phyloP scores from a whole-genome alignment of 2,888 invertebrate genomes.

The Mythimna lalbum region DNA sequence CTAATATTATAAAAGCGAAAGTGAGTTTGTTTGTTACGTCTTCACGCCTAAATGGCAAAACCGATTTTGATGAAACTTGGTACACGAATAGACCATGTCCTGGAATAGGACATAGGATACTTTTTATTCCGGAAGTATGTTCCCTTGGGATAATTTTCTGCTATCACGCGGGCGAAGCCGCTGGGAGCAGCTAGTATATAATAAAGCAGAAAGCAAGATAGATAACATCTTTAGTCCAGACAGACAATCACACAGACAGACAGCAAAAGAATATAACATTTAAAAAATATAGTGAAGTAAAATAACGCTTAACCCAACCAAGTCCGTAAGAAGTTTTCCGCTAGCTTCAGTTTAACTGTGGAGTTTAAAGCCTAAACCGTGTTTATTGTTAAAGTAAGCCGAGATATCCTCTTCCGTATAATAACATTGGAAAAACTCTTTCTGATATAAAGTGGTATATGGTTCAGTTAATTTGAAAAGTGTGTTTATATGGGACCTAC shows the following conservation, averaged over 20 bases:
- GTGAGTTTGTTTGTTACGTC: no score
- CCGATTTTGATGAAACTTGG: no score
- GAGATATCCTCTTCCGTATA: constrained; percentile 17
- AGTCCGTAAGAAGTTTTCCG: constrained; percentile 32
- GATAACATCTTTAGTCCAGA: not conserved
- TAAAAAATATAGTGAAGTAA: not conserved
- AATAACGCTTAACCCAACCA: not conserved
- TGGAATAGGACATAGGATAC: no score
- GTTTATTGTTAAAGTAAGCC: constrained; percentile 55
- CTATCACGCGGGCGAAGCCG: no score
- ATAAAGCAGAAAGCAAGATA: not conserved
- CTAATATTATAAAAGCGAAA: no score
- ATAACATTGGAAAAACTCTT: constrained; percentile 31
- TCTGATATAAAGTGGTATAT: constrained; percentile 11
- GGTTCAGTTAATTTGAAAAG: not conserved
- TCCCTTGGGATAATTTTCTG: no score
- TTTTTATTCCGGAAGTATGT: no score
- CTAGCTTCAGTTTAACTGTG: constrained; percentile 27
- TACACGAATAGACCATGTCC: no score
- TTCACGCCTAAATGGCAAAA: no score
- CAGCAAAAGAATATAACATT: no score
- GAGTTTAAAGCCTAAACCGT: constrained; percentile 56
- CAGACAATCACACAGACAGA: not conserved
- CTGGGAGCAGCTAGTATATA: no score
- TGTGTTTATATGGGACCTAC: not conserved